Evolutionary conservation across 1,140 invertebrate species (phyloP).

Genomic region (Venturia canescens): DNA sequence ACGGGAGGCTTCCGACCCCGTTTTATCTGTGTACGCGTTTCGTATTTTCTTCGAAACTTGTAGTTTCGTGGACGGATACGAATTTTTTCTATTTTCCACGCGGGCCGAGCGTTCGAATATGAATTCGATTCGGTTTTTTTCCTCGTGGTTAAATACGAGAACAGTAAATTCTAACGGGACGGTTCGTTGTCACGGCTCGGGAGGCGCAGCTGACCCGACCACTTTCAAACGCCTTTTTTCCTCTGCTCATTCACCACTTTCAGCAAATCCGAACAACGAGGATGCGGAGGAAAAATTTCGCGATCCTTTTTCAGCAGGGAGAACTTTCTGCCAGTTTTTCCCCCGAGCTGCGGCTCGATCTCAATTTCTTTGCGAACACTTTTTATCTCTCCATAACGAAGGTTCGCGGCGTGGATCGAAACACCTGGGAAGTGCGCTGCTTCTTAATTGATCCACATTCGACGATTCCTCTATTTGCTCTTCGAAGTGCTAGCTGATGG

Average conservation of each 20-base stretch:
- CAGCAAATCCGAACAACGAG: not conserved
- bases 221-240: slow-evolving; percentile 25
- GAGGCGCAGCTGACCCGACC: not conserved
- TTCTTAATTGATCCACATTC: no score
- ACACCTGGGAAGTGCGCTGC: no score
- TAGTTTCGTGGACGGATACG: not conserved
- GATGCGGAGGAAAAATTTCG: not conserved
- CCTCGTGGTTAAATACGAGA: slow-evolving; percentile 1
- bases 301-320: no score
- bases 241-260: not conserved
- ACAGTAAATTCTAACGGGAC: slow-evolving; percentile 54
- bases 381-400: no score
- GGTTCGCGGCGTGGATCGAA: no score
- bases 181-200: slow-evolving; percentile 49
- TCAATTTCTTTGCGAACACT: no score
- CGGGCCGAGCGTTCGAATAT: not conserved
- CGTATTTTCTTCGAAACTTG: not conserved
- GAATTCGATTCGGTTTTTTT: not conserved
- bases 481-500: not conserved
- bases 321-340: no score
- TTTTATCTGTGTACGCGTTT: slow-evolving; percentile 13
- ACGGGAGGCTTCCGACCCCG: not conserved
- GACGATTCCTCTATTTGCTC: no score
- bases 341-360: no score
- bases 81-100: not conserved